Base-by-base conservation (phyloP, 2,888 invertebrate genomes). In the Ochropleura leucogaster region DNA sequence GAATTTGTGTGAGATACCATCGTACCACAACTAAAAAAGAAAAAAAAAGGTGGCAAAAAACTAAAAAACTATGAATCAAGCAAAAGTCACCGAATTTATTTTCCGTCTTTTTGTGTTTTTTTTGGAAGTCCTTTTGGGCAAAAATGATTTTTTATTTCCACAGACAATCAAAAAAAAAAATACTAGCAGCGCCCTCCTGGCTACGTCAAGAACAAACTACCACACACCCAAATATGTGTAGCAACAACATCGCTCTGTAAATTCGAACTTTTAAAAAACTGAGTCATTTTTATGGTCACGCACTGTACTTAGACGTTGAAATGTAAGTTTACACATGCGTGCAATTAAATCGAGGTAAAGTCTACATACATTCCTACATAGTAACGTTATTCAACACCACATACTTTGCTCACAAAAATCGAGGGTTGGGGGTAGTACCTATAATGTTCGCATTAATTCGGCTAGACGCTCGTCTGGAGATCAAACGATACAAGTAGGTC, bases 391-490 rank as follows among this genome's bases (percentile, higher is more conserved):
- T 76, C 53, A 64, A 68, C 30, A 63, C 7, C 42, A 18, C 51
- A 68, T 76, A 30, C 40, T 76, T 20, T 0, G 16, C 53, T 64
- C 51, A 64, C 59, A 63, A 16, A 30, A 77, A 53, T 72, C 10
- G 4, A 30, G 42, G 51, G 60, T n/a, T 47, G n/a, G 40, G 46
- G 49, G 47, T 8, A 60, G 63, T 65, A n/a, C n/a, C n/a, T n/a
- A 83, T 72, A 73, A 82, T 63, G 30, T 70, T 49, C 55, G n/a
- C 42, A 80, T 80, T 80, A 68, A 72, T 70, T 73, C 65, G 69
- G 62, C 80, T 70, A 84, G 84, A 84, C 82, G 68, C 14, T 44
- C 30, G 82, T 82, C 82, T 80, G 60, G 51, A 82, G 76, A 84
- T 82, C 70, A 68, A 75, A 80, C 69, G 76, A 76, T 80, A 84